These are phyloP conservation scores for Boulengeromyrus knoepffleri DNA, from an alignment of 2,113 vertebrate species.

Conservation along the genomic window DNA sequence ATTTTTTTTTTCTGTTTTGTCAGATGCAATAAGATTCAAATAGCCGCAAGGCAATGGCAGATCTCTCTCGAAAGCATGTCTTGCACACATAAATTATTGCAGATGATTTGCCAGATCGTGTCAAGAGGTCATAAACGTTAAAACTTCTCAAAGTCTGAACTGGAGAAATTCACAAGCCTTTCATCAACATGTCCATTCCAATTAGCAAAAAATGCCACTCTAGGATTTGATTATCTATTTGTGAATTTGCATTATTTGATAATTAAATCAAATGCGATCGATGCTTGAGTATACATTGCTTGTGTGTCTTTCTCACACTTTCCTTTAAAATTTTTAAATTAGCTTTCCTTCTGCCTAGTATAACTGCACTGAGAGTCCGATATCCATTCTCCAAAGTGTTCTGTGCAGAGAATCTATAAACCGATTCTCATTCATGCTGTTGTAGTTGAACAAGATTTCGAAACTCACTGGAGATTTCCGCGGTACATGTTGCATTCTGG, in stretches of 20 bases:
- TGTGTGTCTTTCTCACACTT: neutral
- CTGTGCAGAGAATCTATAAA: slow-evolving; percentile 47
- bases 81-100: neutral
- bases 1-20: neutral
- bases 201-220: neutral
- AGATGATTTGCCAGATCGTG: neutral
- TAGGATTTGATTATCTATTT: neutral
- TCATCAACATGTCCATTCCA: neutral
- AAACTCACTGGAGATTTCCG: slow-evolving; percentile 59
- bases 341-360: slow-evolving; percentile 48
- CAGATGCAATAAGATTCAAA: neutral
- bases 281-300: neutral
- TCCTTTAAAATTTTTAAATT: slow-evolving; percentile 34
- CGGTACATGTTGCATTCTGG: slow-evolving; percentile 57
- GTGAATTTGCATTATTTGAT: neutral
- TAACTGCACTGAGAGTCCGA: slow-evolving; percentile 42
- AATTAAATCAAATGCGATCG: neutral
- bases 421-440: slow-evolving; percentile 57
- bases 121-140: neutral
- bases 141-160: neutral
- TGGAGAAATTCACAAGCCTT: neutral
- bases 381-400: slow-evolving; percentile 46
- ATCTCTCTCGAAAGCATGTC: neutral
- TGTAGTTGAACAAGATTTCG: slow-evolving; percentile 55
- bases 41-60: neutral